phyloP scores from a whole-genome alignment of 2,888 invertebrate genomes.

The Synanthedon myopaeformis region DNA sequence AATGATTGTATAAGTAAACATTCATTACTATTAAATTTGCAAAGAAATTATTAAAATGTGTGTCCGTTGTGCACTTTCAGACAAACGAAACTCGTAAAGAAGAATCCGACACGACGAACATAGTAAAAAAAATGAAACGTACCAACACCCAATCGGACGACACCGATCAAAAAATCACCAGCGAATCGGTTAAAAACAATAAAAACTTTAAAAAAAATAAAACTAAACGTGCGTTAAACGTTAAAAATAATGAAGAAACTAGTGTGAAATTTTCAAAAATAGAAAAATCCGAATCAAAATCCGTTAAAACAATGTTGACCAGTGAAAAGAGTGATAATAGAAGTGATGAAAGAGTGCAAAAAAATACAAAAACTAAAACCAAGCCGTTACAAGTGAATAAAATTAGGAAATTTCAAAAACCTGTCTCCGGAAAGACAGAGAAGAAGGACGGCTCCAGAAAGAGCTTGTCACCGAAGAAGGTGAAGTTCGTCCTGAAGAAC shows the following conservation, averaged over 20 bases:
- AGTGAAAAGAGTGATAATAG: background rate
- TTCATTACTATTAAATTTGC: too few relatives aligned
- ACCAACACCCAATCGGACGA: too few relatives aligned
- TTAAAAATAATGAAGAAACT: background rate
- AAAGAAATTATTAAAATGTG: too few relatives aligned
- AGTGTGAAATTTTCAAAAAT: background rate
- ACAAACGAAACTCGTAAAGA: too few relatives aligned
- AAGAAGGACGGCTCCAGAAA: slow-evolving; percentile 13
- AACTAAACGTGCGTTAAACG: too few relatives aligned
- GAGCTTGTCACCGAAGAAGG: slow-evolving; percentile 69
- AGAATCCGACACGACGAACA: too few relatives aligned
- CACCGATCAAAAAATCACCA: background rate
- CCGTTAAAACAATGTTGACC: background rate
- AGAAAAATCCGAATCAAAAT: background rate
- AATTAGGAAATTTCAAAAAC: slow-evolving; percentile 37
- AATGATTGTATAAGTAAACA: too few relatives aligned
- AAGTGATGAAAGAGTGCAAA: background rate
- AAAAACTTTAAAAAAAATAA: background rate
- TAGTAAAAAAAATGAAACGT: too few relatives aligned
- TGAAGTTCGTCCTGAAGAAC: slow-evolving; percentile 78
- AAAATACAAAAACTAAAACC: slow-evolving; percentile 2
- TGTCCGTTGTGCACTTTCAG: too few relatives aligned
- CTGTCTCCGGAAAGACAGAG: slow-evolving; percentile 9
- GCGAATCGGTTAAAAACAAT: slow-evolving; percentile 8
- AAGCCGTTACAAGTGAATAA: slow-evolving; percentile 25